Base-by-base conservation (phyloP, 2,113 vertebrate genomes). In the Eretmochelys imbricata region DNA sequence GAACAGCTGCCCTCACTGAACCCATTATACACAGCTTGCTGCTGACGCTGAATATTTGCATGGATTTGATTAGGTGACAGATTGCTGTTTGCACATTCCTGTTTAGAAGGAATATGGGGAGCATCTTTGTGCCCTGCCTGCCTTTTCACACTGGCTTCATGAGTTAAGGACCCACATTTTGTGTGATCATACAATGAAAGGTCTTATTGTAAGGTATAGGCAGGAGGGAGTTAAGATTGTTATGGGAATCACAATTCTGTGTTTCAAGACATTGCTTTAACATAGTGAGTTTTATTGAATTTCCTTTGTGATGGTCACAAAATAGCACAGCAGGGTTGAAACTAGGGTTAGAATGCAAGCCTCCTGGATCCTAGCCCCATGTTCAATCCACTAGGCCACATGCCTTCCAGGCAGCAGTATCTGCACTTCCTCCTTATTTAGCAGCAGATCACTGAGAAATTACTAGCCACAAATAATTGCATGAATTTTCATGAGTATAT, bases 51-150 rank as follows among this genome's bases (percentile, higher is more conserved):
- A 50, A 48, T 51, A 91, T 96, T 97, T 97, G 94, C 95, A 97
- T 97, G 82, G 35, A 94, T 96, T 97, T 97, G 95, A 13, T 84
- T 96, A 93, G 1, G 5, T 48, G 89, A 86, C 87, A 93, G 38
- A 88, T 62, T 1, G 72, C 76, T 78, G 72, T 55, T 53, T 3
- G 1, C 80, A 59, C 55, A 75, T 54, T 85, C 95, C 89, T 95
- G 49, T 62, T 51, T 65, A 87, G 85, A 65, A 88, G 81, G 48
- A 83, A 24, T 3, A 53, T 31, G 10, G 59, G 86, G 55, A 92
- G 48, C 65, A 90, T 12, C 93, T 96, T 89, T 97, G 96, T 97
- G 96, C 96, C 69, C 94, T 94, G 89, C 82, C 62, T 83, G 81
- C 55, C 85, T 0, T 0, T 89, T 91, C 48, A 51, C 59, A 95